These are phyloP conservation scores for Propithecus deckenii DNA, from an alignment of 2,797 vertebrate genomes.

Conservation along the genomic window DNA sequence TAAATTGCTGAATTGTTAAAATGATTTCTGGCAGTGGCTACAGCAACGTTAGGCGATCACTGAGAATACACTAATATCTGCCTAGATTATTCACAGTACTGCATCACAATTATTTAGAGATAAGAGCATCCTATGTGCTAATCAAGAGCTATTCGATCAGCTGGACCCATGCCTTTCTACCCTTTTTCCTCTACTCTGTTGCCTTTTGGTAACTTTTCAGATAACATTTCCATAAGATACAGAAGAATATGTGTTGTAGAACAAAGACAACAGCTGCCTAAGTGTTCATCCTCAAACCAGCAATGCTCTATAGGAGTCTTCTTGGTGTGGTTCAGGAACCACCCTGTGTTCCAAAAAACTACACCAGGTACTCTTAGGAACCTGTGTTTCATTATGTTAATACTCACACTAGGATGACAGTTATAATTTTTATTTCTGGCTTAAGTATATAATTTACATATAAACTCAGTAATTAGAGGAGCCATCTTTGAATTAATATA, in stretches of 20 bases:
- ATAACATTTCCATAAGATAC: background rate
- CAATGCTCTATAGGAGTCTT: background rate
- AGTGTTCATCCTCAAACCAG: background rate
- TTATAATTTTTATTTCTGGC: background rate
- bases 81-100: background rate
- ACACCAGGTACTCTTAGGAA: background rate
- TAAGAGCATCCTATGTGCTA: background rate
- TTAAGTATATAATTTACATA: background rate
- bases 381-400: background rate
- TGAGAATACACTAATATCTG: background rate
- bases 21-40: background rate
- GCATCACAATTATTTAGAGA: background rate
- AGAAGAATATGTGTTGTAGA: background rate
- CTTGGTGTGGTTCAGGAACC: background rate
- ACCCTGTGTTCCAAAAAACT: background rate
- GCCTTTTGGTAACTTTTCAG: slow-evolving; percentile 17
- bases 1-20: background rate
- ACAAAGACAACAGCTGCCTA: background rate
- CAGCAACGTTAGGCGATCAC: background rate
- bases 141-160: background rate
- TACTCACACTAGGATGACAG: background rate
- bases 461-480: background rate
- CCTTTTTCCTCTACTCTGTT: background rate
- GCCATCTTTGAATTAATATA: background rate
- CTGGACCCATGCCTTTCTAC: background rate